phyloP scores from a whole-genome alignment of 2,888 invertebrate species.

The Nomada goodeniana region DNA sequence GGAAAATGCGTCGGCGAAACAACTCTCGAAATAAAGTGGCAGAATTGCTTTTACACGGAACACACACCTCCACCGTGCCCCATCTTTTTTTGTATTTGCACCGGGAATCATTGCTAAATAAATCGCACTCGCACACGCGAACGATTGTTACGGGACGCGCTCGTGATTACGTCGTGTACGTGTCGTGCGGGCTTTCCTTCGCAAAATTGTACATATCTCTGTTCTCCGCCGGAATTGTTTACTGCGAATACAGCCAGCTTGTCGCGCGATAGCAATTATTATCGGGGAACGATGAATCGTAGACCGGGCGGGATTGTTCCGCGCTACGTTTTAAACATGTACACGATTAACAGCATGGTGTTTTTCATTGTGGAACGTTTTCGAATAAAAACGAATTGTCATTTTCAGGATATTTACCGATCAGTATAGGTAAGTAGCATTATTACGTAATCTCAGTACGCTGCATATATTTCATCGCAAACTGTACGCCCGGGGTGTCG shows the following conservation, averaged over 20 bases:
- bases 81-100: slow-evolving; percentile 1
- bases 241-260: too few species aligned
- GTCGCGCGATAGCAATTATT: too few species aligned
- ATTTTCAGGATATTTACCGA: slow-evolving; percentile 83
- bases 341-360: slow-evolving; percentile 76
- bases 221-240: background rate
- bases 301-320: background rate
- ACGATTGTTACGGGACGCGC: background rate
- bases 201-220: background rate
- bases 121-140: background rate
- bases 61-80: background rate
- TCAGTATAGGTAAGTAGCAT: slow-evolving; percentile 82
- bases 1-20: too few species aligned
- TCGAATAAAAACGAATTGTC: slow-evolving; percentile 80
- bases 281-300: too few species aligned
- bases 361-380: slow-evolving; percentile 70
- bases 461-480: slow-evolving; percentile 32
- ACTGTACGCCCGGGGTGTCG: slow-evolving; percentile 11
- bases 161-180: background rate
- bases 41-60: slow-evolving; percentile 7
- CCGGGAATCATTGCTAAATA: background rate
- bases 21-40: too few species aligned
- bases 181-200: background rate
- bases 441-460: slow-evolving; percentile 67
- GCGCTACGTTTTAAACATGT: slow-evolving; percentile 42